Conservation (phyloP, 2,797 vertebrate genomes). For the Sebastolobus alascanus region DNA sequence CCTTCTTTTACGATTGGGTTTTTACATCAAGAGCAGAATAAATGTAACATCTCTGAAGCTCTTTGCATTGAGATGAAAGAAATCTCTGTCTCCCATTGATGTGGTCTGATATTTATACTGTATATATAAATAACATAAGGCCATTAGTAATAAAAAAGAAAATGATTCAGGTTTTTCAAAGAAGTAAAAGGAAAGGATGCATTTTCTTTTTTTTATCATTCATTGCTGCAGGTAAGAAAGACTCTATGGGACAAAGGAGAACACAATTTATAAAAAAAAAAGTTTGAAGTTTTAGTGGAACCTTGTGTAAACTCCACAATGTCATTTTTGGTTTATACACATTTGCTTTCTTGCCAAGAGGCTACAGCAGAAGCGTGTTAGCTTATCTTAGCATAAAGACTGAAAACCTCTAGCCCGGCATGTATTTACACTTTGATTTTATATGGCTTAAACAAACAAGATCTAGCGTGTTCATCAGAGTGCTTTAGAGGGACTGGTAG, state of each 20-base stretch:
- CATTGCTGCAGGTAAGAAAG: background rate
- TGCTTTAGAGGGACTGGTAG: background rate
- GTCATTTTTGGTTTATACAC: background rate
- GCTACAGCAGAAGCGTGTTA: background rate
- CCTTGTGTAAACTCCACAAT: background rate
- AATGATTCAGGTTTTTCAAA: slow-evolving; percentile 9
- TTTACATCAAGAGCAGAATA: background rate
- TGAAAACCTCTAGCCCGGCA: background rate
- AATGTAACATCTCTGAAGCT: slow-evolving; percentile 16
- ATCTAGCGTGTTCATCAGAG: background rate
- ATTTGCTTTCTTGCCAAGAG: background rate
- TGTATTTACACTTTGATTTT: background rate
- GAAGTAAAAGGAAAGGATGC: background rate
- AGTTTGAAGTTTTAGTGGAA: background rate
- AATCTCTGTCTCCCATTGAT: slow-evolving; percentile 6
- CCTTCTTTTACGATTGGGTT: background rate
- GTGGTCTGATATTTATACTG: slow-evolving; percentile 40
- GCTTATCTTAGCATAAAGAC: background rate
- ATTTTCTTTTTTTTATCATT: slow-evolving; percentile 20
- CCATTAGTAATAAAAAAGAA: slow-evolving; percentile 22
- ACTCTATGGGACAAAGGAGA: background rate
- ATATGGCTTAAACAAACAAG: background rate
- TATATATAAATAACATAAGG: slow-evolving; percentile 37
- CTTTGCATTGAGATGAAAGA: slow-evolving; percentile 52
- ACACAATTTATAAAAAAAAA: background rate